Evolutionary conservation across 2,113 vertebrate species (phyloP), one percentile per base, ranked within the genome.

Genomic region (Protomyctophum bolini): DNA sequence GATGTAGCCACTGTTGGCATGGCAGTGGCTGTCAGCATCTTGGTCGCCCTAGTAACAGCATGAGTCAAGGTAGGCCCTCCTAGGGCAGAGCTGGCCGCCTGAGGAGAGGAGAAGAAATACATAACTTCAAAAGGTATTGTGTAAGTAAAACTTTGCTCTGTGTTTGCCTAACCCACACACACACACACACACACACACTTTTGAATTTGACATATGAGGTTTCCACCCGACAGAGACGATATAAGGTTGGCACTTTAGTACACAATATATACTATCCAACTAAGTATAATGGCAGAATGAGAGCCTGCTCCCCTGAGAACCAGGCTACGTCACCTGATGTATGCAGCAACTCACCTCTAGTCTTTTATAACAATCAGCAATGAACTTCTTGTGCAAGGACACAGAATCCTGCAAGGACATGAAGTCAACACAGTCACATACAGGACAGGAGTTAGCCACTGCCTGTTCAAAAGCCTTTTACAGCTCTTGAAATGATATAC

Each of bases 1-100:
- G 98, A 99, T 0, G 98, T 99, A 79, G 98, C 98, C 63, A 98
- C 98, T 0, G 97, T 98, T 6, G 98, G 98, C 98, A 99, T 98
- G 63, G 98, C 97, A 11, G 98, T 99, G 72, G 98, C 98, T 0
- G 98, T 99, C 72, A 99, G 93, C 98, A 99, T 99, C 91, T 99
- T 99, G 61, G 98, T 99, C 68, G 98, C 98, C 93, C 96, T 95
- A 7, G 97, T 99, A 80, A 99, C 98, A 80, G 98, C 98, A 29
- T 99, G 98, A 4, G 98, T 99, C 81, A 99, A 80, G 1, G 97
- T 99, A 7, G 97, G 98, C 50, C 97, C 98, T 0, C 98, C 98
- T 0, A 99, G 94, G 0, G 98, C 96, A 29, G 97, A 99, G 83
- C 98, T 99, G 54, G 98, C 97, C 73, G 96, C 96, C 98, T 99